Evolutionary conservation across 30 jellyfish, hydroid and myxozoan genomes (phyloP).

Genomic region (Mastigias papua): DNA sequence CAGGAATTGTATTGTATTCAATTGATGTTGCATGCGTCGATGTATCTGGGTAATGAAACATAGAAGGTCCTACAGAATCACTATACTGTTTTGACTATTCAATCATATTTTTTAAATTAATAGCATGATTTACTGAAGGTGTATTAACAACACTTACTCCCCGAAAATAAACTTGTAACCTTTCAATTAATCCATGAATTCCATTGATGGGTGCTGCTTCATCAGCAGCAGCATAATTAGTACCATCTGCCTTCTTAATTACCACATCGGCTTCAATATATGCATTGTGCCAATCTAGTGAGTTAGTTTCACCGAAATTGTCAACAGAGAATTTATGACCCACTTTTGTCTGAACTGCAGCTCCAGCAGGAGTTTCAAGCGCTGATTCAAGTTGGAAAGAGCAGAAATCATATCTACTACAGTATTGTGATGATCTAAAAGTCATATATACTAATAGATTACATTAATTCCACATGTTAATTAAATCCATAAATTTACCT

Average conservation of each 20-base stretch:
- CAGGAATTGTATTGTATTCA: background rate
- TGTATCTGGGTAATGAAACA: slow-evolving; percentile 50
- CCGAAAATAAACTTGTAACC: background rate
- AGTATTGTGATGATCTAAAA: background rate
- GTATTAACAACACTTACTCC: background rate
- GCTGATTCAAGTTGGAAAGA: background rate
- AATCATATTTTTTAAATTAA: slow-evolving; percentile 15
- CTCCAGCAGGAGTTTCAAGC: background rate
- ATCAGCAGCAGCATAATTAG: background rate
- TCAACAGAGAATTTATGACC: too few relatives aligned
- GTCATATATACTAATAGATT: background rate
- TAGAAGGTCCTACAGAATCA: slow-evolving; percentile 17
- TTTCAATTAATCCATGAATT: too few relatives aligned
- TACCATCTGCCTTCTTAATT: too few relatives aligned
- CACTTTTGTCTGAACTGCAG: background rate
- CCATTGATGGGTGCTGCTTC: background rate
- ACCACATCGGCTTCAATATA: background rate
- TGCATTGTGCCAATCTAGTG: background rate
- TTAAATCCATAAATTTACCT: too few relatives aligned
- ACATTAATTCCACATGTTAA: background rate
- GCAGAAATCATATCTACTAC: background rate
- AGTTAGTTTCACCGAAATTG: background rate
- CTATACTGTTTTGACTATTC: slow-evolving; percentile 42
- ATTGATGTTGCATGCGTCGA: background rate
- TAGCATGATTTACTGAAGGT: slow-evolving; percentile 23